Evolutionary conservation across 1,140 invertebrate species (phyloP), one percentile per base, ranked within the genome.

Genomic region (Lepidurus arcticus): DNA sequence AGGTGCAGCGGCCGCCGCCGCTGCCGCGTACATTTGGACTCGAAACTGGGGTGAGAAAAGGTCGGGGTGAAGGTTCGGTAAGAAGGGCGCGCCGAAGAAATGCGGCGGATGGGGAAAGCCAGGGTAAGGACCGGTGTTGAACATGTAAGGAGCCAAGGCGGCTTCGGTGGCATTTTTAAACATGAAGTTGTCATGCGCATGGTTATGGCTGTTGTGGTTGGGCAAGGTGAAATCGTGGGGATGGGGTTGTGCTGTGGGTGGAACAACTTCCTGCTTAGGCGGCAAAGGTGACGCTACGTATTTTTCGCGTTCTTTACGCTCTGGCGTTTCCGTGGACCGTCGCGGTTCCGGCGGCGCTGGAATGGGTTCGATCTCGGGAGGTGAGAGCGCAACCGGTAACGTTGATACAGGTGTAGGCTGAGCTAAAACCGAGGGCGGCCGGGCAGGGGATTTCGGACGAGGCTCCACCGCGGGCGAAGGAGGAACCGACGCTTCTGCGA

Each of bases 61-160:
- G 44, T 53, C 45, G 42, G 76, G 76, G 24, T 45, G 76, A 10
- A 76, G 76, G 76, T 76, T 65, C 13, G 76, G 76, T 47, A 45
- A 34, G 44, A 76, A 76, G 16, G 65, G 65, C 7, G 76, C 45
- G 34, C 43, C 65, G 7, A 76, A 76, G 42, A 53, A 76, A 16
- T 43, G 76, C 8, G 76, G 44, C 10, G 65, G 65, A 45, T 76
- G 76, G 16, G 65, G 65, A 7, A 65, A 65, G 0, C 44, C n/a
- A 16, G 76, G 65, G 42, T 47, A 76, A 7, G 76, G 76, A 4
- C 34, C 34, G 34, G 65, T 45, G 76, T 76, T 76, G 44, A 76
- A 76, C 26, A 76, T 53, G 44, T 76, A 76, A 16, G 76, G 76
- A 16, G 76, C 45, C 42, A 76, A 16, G 42, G 76, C 16, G 8